Evolutionary conservation across 2,888 invertebrate species (phyloP).

Genomic region (Cephus spinipes): DNA sequence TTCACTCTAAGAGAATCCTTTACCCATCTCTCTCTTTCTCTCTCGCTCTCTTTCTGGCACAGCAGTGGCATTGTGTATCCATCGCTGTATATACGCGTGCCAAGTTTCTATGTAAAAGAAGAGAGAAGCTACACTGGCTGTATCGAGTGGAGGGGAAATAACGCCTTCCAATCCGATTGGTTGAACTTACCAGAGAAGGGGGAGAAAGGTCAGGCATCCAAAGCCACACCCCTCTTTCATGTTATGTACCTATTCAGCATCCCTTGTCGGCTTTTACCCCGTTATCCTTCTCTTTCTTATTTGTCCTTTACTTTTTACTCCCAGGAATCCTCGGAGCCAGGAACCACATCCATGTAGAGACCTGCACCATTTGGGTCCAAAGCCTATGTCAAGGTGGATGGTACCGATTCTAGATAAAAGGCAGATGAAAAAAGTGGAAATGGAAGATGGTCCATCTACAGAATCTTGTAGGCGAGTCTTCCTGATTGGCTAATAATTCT

Average conservation of each 20-base stretch:
- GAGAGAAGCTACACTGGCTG: slow-evolving; percentile 2
- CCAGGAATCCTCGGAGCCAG: no score
- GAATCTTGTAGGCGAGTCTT: no score
- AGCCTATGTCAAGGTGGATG: no score
- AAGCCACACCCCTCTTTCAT: background rate
- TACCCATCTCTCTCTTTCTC: slow-evolving; percentile 14
- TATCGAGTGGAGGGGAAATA: slow-evolving; percentile 22
- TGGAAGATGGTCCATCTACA: no score
- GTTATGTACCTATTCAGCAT: no score
- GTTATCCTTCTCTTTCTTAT: background rate
- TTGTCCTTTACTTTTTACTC: slow-evolving; percentile 6
- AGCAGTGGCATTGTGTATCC: slow-evolving; percentile 27
- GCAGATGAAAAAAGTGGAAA: no score
- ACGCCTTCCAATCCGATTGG: slow-evolving; percentile 9
- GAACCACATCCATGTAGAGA: no score
- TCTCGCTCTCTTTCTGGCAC: slow-evolving; percentile 36
- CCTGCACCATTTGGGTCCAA: no score
- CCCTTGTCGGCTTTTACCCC: background rate
- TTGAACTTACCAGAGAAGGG: background rate
- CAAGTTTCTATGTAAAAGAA: background rate
- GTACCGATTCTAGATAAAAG: no score
- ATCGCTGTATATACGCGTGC: slow-evolving; percentile 13
- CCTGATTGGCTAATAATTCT: no score
- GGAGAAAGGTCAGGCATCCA: background rate
- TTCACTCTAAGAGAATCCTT: background rate